Evolutionary conservation across 2,888 invertebrate genomes (phyloP), one percentile per base, ranked within the genome.

Genomic region (Synanthedon tipuliformis): DNA sequence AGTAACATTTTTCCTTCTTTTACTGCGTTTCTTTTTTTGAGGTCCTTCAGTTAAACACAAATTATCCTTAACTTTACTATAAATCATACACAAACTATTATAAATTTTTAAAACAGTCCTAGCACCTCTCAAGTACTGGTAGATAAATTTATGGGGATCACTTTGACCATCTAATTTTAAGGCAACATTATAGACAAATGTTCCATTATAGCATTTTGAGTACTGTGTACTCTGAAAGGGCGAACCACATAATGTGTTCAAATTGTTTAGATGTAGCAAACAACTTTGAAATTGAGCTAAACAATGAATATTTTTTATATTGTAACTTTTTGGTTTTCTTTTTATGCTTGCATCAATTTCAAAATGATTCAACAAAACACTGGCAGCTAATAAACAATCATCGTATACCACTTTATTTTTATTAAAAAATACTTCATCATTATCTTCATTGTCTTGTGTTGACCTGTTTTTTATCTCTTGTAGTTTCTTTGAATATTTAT

Each of bases 171-270:
- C 89, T 51, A 94, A 83, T 74, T 91, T 90, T 34, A 78, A 75
- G 55, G 90, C 91, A 27, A 93, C 76, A 79, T 95, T 95, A 64
- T 94, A 95, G 1, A 93, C 71, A 73, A 94, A 92, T 0, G 93
- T 92, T 0, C 95, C 94, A 74, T 93, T 92, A 60, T 89, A 94
- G 57, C 90, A 83, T 62, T 90, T 89, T n/a, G 89, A 89, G 65
- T 92, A 88, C 41, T 84, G 77, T 48, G 90, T 88, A 58, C 81
- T 74, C 41, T 83, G 68, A 65, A 90, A 91, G 0, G 92, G 92
- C 54, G 75, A 82, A 54, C 88, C 81, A 52, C 94, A 86, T 45
- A 95, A 66, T 1, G 80, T 83, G 78, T 95, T 95, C 10, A 95
- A 75, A 61, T 89, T 78, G 61, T 89, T 89, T 2, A 89, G 73